Percentiles rank a stretch among this genome's conserved stretches.
phyloP scores from a whole-genome alignment of 2,113 vertebrate species.

The Ia io region DNA sequence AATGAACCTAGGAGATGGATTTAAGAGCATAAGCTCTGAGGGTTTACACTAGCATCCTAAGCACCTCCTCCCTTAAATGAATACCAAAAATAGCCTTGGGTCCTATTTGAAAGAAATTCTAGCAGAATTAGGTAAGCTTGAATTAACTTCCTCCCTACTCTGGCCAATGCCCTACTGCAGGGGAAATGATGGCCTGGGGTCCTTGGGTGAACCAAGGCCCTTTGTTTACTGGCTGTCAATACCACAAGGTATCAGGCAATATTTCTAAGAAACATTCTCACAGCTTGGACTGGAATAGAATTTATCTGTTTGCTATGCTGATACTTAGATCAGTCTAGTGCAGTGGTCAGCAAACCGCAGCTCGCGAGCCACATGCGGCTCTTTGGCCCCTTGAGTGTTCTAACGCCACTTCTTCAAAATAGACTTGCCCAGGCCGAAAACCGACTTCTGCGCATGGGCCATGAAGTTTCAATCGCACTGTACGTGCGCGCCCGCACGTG shows the following conservation, averaged over 20 bases:
- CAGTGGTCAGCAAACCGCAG: too few relatives aligned
- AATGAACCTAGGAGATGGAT: constrained; percentile 11
- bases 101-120: constrained; percentile 13
- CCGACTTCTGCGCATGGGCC: too few relatives aligned
- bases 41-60: neutral
- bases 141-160: neutral
- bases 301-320: neutral
- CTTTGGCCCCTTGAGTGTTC: too few relatives aligned
- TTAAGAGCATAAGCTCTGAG: neutral
- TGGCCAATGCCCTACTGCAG: neutral
- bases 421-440: too few relatives aligned
- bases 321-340: neutral
- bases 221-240: constrained; percentile 6
- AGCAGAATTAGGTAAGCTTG: neutral
- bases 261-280: neutral
- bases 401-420: too few relatives aligned
- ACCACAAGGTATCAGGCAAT: neutral
- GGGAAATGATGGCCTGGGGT: neutral
- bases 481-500: too few relatives aligned
- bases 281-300: neutral
- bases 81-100: neutral
- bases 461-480: too few relatives aligned
- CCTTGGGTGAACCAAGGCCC: neutral
- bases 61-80: neutral
- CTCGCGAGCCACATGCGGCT: too few relatives aligned